Conservation (phyloP, 2,797 vertebrate genomes). For the Apogon hyalosoma region DNA sequence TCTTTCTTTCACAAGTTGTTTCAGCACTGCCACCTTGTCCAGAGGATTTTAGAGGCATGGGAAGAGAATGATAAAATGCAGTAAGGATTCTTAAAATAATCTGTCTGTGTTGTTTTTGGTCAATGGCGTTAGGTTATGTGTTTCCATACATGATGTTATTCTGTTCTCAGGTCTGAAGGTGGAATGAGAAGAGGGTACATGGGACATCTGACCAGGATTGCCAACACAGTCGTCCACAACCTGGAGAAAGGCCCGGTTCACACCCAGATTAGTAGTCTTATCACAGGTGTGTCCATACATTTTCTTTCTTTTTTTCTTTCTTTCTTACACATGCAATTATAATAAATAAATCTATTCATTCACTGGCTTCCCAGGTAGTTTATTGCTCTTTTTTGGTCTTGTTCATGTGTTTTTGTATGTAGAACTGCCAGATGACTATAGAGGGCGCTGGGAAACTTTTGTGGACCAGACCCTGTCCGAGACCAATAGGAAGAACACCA, state of each 20-base stretch:
- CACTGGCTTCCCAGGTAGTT: neutral
- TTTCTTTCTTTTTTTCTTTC: neutral
- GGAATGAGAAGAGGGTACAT: conserved; percentile 96
- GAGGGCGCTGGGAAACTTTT: conserved; percentile 96
- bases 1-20: conserved; percentile 88
- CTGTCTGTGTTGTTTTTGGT: conserved; percentile 2
- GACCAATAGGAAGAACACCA: conserved; percentile 94
- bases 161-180: conserved; percentile 87
- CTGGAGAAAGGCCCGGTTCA: conserved; percentile 92
- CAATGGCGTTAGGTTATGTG: neutral
- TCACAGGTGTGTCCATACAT: conserved; percentile 60
- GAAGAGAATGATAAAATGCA: conserved; percentile 97
- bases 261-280: conserved; percentile 78
- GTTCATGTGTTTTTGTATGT: conserved; percentile 33
- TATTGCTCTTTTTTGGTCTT: neutral
- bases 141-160: conserved; percentile 3
- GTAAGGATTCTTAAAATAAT: conserved; percentile 80
- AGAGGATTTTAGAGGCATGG: conserved; percentile 97
- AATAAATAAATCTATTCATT: neutral
- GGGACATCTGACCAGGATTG: conserved; percentile 98
- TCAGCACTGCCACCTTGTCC: conserved; percentile 93
- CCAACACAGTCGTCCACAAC: conserved; percentile 95
- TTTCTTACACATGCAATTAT: no score
- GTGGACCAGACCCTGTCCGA: conserved; percentile 93
- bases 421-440: conserved; percentile 95